Evolutionary conservation across 2,113 vertebrate genomes (phyloP).

Genomic region (Sceloporus undulatus): DNA sequence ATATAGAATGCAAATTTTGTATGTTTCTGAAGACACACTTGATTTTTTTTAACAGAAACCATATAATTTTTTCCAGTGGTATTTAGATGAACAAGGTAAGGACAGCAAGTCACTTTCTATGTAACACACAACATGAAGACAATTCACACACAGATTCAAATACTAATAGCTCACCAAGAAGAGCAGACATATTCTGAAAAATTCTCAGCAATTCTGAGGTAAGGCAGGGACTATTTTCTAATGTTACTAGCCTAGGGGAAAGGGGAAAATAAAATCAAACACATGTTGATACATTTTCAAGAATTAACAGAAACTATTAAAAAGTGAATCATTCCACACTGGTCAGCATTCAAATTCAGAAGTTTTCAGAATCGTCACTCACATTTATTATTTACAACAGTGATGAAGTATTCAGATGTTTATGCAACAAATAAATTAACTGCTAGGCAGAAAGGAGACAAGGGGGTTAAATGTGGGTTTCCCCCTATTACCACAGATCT

Average conservation of each 20-base stretch:
- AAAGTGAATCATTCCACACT: not conserved
- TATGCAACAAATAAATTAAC: not conserved
- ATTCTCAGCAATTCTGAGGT: conserved; percentile 92
- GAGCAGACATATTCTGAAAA: conserved; percentile 96
- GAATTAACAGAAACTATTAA: not conserved
- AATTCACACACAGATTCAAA: not conserved
- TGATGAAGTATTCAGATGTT: not conserved
- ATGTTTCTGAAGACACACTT: too few relatives aligned
- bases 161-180: conserved; percentile 87
- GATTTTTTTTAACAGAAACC: not conserved
- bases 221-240: conserved; percentile 93
- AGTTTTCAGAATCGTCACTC: not conserved
- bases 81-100: not conserved
- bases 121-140: not conserved
- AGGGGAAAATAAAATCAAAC: conserved; percentile 8
- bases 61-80: not conserved
- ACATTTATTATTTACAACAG: not conserved
- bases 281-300: not conserved
- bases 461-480: not conserved
- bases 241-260: conserved; percentile 90
- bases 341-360: not conserved
- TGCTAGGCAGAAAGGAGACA: not conserved
- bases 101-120: not conserved
- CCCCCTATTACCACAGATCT: not conserved
- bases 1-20: not conserved